A percentile compares a stretch with the other conserved stretches of the same genome.
Conservation (phyloP, 2,797 vertebrate genomes). For the Eremophila alpestris region DNA sequence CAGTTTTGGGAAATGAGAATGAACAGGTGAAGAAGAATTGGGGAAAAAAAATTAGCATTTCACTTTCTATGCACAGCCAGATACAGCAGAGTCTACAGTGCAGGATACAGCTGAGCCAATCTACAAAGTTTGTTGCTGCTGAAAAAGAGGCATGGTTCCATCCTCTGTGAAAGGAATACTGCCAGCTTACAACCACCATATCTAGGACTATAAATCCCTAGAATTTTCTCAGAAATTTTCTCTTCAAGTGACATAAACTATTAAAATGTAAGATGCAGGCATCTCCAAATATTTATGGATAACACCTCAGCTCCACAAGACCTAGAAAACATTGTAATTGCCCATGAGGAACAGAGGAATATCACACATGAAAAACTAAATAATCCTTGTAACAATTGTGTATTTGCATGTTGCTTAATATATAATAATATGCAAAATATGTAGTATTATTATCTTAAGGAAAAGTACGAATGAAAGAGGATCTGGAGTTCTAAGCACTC, state of each 20-base stretch:
- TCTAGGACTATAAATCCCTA: neutral
- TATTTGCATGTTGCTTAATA: neutral
- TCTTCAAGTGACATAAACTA: neutral
- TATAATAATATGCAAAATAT: neutral
- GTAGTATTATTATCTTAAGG: neutral
- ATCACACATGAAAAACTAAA: neutral
- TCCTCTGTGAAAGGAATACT: neutral
- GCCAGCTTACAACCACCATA: neutral
- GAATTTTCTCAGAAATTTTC: neutral
- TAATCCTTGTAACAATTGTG: neutral
- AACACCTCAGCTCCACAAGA: neutral
- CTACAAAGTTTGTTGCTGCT: neutral
- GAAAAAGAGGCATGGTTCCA: neutral
- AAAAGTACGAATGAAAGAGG: neutral
- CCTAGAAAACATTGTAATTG: neutral
- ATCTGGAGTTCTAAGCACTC: neutral
- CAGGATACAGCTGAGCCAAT: neutral
- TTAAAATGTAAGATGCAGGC: neutral
- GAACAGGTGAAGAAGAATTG: neutral
- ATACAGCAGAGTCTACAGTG: neutral
- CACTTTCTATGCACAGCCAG: neutral
- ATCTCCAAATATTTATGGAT: neutral
- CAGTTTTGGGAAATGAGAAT: neutral
- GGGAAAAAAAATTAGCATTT: neutral
- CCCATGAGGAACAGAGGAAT: neutral